A percentile compares a stretch with the other conserved stretches of the same genome.
These are phyloP conservation scores for Palythoa caribaeorum DNA, from an alignment of 92 coral and sea anemone species.

Conservation along the genomic window DNA sequence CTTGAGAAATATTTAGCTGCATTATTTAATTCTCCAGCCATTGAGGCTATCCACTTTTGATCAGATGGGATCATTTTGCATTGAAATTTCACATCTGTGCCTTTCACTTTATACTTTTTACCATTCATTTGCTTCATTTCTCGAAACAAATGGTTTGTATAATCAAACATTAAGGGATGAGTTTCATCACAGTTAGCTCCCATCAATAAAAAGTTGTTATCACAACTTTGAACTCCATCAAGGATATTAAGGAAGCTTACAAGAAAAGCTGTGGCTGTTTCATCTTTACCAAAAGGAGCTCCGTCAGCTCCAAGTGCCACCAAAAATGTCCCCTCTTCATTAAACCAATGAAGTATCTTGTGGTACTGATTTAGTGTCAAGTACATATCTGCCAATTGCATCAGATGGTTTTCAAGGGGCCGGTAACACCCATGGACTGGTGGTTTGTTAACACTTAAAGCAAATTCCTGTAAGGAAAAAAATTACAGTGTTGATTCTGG, in stretches of 20 bases:
- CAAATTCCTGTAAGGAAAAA: neutral
- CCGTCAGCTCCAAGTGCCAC: neutral
- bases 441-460: too few species aligned
- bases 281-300: slow-evolving; percentile 3
- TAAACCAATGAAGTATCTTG: slow-evolving; percentile 28
- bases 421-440: neutral
- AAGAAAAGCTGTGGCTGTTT: slow-evolving; percentile 5
- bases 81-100: neutral
- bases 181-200: neutral
- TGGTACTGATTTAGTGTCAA: slow-evolving; percentile 27
- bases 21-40: slow-evolving; percentile 51
- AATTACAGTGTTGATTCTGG: too few species aligned
- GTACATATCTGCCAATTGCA: slow-evolving; percentile 53
- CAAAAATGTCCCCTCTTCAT: neutral
- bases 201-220: neutral
- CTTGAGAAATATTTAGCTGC: slow-evolving; percentile 37
- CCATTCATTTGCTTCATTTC: neutral
- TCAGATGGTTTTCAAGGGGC: slow-evolving; percentile 45
- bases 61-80: slow-evolving; percentile 47
- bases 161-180: neutral
- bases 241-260: slow-evolving; percentile 10
- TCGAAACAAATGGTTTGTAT: neutral
- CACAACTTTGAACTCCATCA: neutral
- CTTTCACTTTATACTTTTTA: slow-evolving; percentile 8
- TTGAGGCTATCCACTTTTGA: slow-evolving; percentile 38